Evolutionary conservation across 1,140 invertebrate genomes (phyloP), one percentile per base, ranked within the genome.

Genomic region (Mylabris phalerata): DNA sequence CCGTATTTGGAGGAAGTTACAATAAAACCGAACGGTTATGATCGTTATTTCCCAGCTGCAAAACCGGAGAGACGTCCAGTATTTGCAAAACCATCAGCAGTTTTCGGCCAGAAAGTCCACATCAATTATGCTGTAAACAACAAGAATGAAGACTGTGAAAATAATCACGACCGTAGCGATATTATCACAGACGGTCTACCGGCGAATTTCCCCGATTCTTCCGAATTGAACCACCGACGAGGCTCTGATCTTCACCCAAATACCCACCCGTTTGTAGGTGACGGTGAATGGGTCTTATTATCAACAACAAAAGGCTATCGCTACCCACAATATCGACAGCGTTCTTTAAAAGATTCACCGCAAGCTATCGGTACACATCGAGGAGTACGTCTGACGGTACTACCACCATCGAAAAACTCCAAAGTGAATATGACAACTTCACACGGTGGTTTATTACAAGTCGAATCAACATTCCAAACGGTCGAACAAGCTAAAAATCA

Each of bases 281-380:
- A 88, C 55, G 87, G 87, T 0, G 81, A 87, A 55, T 90, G 87
- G 87, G 80, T 90, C 2, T 73, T 90, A 0, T 68, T 90, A 4
- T 88, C 87, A 0, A 87, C 85, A 1, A 89, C 87, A 7, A 85
- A 87, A 72, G 87, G 86, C 7, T 89, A 88, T 74, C 79, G 71
- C 67, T 62, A 65, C 71, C 66, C 77, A 58, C 80, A 73, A 52
- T 68, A 5, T 13, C 73, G 74, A 9, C 75, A 78, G 68, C 60
- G 76, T 57, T 78, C 75, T 6, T 49, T 82, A 52, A 7, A 75
- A 67, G 48, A 64, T 59, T 1, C 71, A 72, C 46, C 58, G 6
- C 55, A 55, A 11, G 45, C 72, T 3, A 68, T 79, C 49, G 72
- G 71, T n/a, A 75, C 74, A 54, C 78, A 79, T 61, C 76, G 48